Base-by-base conservation (phyloP, 2,888 invertebrate species). In the Callyntrura sp. region DNA sequence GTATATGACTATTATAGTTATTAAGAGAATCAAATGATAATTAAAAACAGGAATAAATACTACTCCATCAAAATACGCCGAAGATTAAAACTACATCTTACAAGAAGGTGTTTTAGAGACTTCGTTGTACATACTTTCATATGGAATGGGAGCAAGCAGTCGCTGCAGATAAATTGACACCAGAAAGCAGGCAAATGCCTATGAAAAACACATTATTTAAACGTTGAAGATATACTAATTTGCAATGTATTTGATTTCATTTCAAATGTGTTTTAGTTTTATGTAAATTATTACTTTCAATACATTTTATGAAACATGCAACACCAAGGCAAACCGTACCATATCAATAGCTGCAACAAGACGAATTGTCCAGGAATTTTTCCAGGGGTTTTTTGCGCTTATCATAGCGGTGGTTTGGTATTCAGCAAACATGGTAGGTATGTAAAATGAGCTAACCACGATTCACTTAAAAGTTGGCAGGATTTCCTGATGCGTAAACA, bases 321-420 rank as follows among this genome's bases (percentile, higher is more conserved):
- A n/a, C n/a, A n/a, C n/a, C n/a, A n/a, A n/a, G n/a, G n/a, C n/a
- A n/a, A n/a, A n/a, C 5, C 28, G 43, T 70, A 88, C 90, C 68
- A 90, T 88, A 23, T 90, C 90, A 57, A 90, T 79, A 12, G 43
- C 84, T 25, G 87, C 87, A 45, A 90, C 55, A 6, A 87, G n/a
- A 43, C 65, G 78, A 17, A 90, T 79, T 28, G 78, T 81, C 55
- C 45, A 78, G 6, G 65, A 73, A 65, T 88, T 88, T 25, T 55
- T 73, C 81, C 82, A 88, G 0, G 88, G 81, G 73, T 82, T 88
- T 60, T 78, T 25, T 9, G 45, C 14, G 12, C 6, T 20, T n/a
- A 84, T 76, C 83, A 84, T 84, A 43, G 11, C n/a, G n/a, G n/a
- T n/a, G n/a, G n/a, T n/a, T n/a, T n/a, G n/a, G n/a, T n/a, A n/a